Evolutionary conservation across 2,888 invertebrate species (phyloP), one percentile per base, ranked within the genome.

Genomic region (Microchrysa polita): DNA sequence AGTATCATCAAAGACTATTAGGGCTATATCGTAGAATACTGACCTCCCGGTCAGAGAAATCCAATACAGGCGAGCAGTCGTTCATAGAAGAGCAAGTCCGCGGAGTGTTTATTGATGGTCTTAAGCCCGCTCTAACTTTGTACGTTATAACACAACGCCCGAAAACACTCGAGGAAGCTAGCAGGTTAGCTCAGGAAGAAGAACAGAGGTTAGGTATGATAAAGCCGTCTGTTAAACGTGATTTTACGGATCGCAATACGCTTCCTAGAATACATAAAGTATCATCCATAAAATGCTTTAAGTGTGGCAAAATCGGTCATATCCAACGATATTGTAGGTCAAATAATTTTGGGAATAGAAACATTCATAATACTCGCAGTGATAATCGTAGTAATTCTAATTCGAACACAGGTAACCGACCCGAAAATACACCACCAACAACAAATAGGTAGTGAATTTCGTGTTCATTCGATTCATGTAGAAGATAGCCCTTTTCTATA

Each of bases 71-170:
- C 9, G 53, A 5, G 16, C 9, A 53, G 9, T 5, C 16, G 16
- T 53, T 53, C 16, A 5, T 53, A 5, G 53, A 53, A 16, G 53
- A 53, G 16, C 53, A 53, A 16, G 7, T 53, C 5, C 53, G 7
- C 14, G 16, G 12, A 5, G 53, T 53, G 5, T 53, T 9, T n/a
- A 53, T 53, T 9, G 16, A 53, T 16, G 53, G 53, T n/a, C 5
- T 53, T 10, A 53, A 16, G n/a, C n/a, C 9, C 9, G 53, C 9
- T 5, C n/a, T 53, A 12, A n/a, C 53, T n/a, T 5, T 53, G n/a
- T 73, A 75, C 18, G 75, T 69, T 2, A 61, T 73, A 12, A 75
- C 57, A 14, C 69, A 75, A 44, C 42, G 23, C 53, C 63, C 75
- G n/a, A 73, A 59, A 9, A 55, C 20, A n/a, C 61, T 74, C 14